Evolutionary conservation across 1,140 invertebrate species (phyloP).

Genomic region (Achatina immaculata): DNA sequence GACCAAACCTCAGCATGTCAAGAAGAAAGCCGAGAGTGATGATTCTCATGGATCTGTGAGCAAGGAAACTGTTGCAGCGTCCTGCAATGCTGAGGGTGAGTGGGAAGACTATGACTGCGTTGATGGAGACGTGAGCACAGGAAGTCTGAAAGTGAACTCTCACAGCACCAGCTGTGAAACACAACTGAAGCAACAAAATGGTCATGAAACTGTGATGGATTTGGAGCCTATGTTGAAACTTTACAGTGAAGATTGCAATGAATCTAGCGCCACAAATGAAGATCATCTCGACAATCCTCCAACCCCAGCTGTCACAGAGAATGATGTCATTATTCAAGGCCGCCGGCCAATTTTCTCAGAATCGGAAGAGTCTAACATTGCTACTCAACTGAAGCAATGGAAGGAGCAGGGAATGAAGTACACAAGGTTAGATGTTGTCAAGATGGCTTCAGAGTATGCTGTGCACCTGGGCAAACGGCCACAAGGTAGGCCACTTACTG

Average conservation of each 20-base stretch:
- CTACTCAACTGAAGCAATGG: conserved; percentile 35
- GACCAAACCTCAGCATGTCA: conserved; percentile 39
- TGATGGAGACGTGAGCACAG: conserved; percentile 14
- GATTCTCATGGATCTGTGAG: neutral
- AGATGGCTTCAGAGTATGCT: conserved; percentile 41
- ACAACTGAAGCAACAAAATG: conserved; percentile 1
- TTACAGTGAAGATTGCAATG: conserved; percentile 22
- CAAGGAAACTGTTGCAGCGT: neutral
- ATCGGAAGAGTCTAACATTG: conserved; percentile 31
- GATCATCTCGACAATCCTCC: conserved; percentile 19
- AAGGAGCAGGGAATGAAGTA: conserved; percentile 40
- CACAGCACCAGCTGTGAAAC: neutral
- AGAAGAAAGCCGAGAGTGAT: conserved; percentile 29
- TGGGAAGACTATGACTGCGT: conserved; percentile 35
- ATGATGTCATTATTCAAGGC: conserved; percentile 38
- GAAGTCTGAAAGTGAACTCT: conserved; percentile 6
- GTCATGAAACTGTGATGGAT: conserved; percentile 30
- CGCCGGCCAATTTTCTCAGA: conserved; percentile 37
- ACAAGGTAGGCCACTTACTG: conserved; percentile 34
- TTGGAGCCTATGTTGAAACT: conserved; percentile 31
- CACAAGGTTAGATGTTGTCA: conserved; percentile 36
- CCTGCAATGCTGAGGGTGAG: neutral
- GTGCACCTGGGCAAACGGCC: conserved; percentile 36
- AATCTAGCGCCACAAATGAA: neutral
- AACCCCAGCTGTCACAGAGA: conserved; percentile 17